Evolutionary conservation across 2,888 invertebrate genomes (phyloP), one percentile per base, ranked within the genome.

Genomic region (Xanthia togata): DNA sequence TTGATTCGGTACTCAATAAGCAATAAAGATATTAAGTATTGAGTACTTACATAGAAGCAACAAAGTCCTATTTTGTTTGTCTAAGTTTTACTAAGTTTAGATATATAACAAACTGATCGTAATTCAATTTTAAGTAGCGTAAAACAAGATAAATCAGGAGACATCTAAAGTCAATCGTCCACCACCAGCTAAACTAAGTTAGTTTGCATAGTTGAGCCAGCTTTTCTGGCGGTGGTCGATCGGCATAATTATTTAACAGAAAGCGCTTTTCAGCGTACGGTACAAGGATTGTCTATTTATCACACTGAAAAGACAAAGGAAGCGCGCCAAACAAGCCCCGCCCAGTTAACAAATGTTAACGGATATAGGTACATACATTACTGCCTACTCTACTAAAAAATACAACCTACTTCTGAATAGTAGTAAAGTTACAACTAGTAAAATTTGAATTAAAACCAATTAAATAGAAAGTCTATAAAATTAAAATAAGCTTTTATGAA

Each of bases 261-360:
- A 82, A 77, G 31, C 78, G 23, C 41, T 67, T 78, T 69, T 60
- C 64, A 70, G 53, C 41, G 64, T 3, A 83, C 38, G 47, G 38
- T 55, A 77, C 59, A 47, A 64, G 53, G 53, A 78, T 65, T 77
- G 60, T 60, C 65, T 73, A 78, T 64, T 79, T 76, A 59, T 73
- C 73, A 60, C 60, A 53, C 71, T 67, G 64, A 53, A 70, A 41
- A 71, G 65, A 84, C 87, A 84, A 84, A 84, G 84, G 84, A 80
- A 70, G 31, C 76, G 38, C 73, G 72, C 57, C 31, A 83, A 77
- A 64, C 55, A 60, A 83, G 41, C 84, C 77, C 59, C 87, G 55
- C 84, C 80, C 77, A 63, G 31, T 60, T 6, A 76, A 75, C 57
- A 23, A 70, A 70, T 41, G 44, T 67, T 76, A 35, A 35, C 1